Evolutionary conservation across 2,888 invertebrate genomes (phyloP).

Genomic region (Phoronis australis): DNA sequence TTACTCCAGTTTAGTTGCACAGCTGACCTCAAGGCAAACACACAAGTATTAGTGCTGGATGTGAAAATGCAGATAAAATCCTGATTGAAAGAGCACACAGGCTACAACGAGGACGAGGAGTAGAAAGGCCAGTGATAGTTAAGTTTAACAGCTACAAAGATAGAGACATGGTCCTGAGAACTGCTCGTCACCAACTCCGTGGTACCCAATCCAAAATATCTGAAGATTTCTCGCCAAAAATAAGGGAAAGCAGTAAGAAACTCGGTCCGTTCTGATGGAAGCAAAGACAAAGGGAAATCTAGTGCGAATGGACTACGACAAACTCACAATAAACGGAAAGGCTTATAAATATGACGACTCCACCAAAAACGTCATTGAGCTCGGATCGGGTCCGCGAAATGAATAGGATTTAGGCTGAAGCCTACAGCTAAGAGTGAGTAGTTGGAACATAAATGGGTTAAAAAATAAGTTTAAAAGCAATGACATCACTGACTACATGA

Average conservation of each 20-base stretch:
- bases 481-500: no score
- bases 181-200: not conserved
- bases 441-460: no score
- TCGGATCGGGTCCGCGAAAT: no score
- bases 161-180: not conserved
- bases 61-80: no score
- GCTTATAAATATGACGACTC: not conserved
- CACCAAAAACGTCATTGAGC: no score
- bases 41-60: no score
- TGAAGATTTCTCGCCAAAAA: not conserved
- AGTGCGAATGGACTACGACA: not conserved
- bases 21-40: no score
- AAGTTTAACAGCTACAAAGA: not conserved
- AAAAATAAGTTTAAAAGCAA: no score
- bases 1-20: no score
- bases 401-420: no score
- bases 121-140: not conserved
- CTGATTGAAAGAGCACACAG: not conserved
- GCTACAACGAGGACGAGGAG: not conserved
- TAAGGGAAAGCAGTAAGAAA: not conserved
- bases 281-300: not conserved
- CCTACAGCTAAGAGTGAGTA: no score
- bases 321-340: not conserved
- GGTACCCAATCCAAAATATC: not conserved
- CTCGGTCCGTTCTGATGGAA: not conserved